Evolutionary conservation across 2,888 invertebrate species (phyloP), one percentile per base, ranked within the genome.

Genomic region (Cerceris rybyensis): DNA sequence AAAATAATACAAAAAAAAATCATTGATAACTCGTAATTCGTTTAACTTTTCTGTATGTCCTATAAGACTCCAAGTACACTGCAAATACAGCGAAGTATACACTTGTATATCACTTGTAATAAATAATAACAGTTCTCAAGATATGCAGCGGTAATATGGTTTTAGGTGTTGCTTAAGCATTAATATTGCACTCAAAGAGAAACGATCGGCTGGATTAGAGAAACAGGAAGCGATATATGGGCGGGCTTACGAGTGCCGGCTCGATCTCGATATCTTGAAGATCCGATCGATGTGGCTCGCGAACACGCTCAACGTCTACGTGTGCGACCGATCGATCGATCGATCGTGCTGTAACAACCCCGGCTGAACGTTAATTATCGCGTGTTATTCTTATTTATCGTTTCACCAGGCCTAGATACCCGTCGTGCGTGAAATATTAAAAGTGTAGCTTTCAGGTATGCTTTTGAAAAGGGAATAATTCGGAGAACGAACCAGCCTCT

Each of bases 291-390:
- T 59, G 71, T 69, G 46, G 70, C 52, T 54, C 14, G 70, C 69
- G 50, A 60, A 41, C 28, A 6, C 52, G 58, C 57, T 57, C 58
- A 55, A n/a, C 41, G 17, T 52, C 58, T 59, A 71, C 75, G 54
- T 65, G 61, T 69, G 71, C 67, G 58, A 72, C 59, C 65, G 55
- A 52, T 64, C 64, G 72, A 80, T 79, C 73, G 77, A 74, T 80
- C 70, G 64, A 78, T 78, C 69, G 54, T 39, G 52, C 39, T 68
- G 68, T 39, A 46, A 17, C 68, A 64, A 69, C 69, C 73, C 52
- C 63, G 64, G 67, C 65, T 49, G 59, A 85, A 83, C 80, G 83
- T 83, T 87, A 88, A 87, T 87, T 88, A 87, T 84, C 80, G 66
- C 71, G 69, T 64, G 75, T 81, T 86, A 83, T 82, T 86, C 70